These are phyloP conservation scores for Melanerpes aurifrons DNA, from an alignment of 2,113 vertebrate genomes.

Conservation along the genomic window DNA sequence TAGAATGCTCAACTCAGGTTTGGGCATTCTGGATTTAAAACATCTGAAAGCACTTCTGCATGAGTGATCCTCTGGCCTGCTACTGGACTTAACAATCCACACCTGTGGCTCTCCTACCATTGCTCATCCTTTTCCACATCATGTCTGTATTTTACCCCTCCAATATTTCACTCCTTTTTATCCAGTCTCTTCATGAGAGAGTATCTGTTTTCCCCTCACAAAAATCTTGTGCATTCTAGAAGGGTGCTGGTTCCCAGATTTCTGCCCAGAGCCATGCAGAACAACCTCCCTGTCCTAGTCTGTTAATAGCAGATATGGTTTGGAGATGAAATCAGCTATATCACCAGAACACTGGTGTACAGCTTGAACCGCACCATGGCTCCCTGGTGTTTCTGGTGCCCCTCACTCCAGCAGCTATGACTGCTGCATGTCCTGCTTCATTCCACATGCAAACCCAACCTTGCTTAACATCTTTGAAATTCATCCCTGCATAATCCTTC, in stretches of 20 bases:
- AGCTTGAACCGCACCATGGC: not conserved
- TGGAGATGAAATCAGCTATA: not conserved
- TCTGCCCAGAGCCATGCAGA: not conserved
- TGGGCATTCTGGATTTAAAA: not conserved
- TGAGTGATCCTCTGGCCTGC: not conserved
- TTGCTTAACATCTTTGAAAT: not conserved
- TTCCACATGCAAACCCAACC: not conserved
- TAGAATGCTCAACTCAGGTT: accelerated
- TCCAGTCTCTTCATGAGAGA: not conserved
- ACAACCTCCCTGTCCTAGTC: not conserved
- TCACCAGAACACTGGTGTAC: not conserved
- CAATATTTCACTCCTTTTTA: not conserved
- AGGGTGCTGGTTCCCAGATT: not conserved
- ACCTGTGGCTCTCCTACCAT: not conserved
- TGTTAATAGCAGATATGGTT: accelerated
- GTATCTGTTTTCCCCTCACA: not conserved
- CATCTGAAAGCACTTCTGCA: not conserved
- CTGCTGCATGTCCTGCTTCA: not conserved
- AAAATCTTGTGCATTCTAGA: not conserved
- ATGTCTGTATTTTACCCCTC: not conserved
- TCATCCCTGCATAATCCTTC: conserved; percentile 20
- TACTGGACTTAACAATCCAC: not conserved
- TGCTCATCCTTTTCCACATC: not conserved
- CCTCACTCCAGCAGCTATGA: not conserved
- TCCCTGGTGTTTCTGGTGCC: not conserved